Base-by-base conservation (phyloP, 2,113 vertebrate species). In the Picathartes gymnocephalus region DNA sequence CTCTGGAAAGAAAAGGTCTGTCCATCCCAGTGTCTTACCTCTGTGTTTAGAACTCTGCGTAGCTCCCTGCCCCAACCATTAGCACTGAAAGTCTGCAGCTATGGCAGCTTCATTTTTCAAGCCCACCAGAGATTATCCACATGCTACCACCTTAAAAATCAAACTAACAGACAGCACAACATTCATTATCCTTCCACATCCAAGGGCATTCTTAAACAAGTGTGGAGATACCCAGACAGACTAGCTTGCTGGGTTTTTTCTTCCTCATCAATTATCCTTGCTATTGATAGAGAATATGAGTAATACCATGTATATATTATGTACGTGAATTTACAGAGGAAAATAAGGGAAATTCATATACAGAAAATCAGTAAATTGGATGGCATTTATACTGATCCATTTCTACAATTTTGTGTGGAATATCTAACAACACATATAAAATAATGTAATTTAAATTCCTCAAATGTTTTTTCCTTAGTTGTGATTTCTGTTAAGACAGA, bases 201-300 rank as follows among this genome's bases (percentile, higher is more conserved):
- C 82, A 88, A 81, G 42, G 51, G 28, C 45, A 60, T 78, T 88
- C 93, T 84, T 74, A 81, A 88, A 92, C 56, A 93, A 95, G 60
- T 42, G 37, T 79, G 61, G 64, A 81, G 53, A 92, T 74, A 94
- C 77, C 40, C 50, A 91, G 79, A 64, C 48, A 83, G 22, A 54
- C 48, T 35, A 48, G n/a, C 64, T 88, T 60, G 25, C 50, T 85
- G 40, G 4, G 20, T 4, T 71, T 61, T 57, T 88, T 53, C 42
- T 86, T 48, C 64, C 47, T 68, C 51, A 54, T 88, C 82, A 90
- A 21, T 90, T 92, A 71, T 50, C n/a, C 45, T 53, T 86, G 39
- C 45, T 90, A 48, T 84, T 90, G 71, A 77, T 77, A 74, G 2
- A 73, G 51, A 70, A 62, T 65, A 95, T 28, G 9, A 95, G 79